Base-by-base conservation (phyloP, 2,888 invertebrate genomes). In the Leistus spinibarbis region DNA sequence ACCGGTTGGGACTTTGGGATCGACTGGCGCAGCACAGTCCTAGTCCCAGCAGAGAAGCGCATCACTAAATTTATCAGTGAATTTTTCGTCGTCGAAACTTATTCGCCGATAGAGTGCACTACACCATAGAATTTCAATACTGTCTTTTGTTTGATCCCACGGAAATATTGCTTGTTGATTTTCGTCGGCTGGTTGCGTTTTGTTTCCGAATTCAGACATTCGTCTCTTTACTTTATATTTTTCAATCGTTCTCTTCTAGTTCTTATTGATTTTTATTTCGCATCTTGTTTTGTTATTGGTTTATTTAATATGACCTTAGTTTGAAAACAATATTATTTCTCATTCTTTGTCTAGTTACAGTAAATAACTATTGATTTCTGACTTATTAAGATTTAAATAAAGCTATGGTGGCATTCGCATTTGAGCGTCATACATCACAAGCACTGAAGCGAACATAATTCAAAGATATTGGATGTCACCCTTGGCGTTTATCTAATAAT, bases 101-200 rank as follows among this genome's bases (percentile, higher is more conserved):
- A 60, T 60, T 60, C 64, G 23, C 10, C 65, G 73, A 67, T 73
- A 67, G 62, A 73, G 67, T 73, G 73, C 67, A 73, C 17, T 10
- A 10, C 66, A 16, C 67, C 62, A 54, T 73, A 67, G 62, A 73
- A 67, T 73, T 73, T 73, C 73, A 73, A 73, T 73, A 73, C 57
- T 67, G 67, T 60, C 67, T 73, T 64, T 67, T 73, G 73, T 66
- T 73, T 73, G 73, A 73, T 73, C 73, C 67, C 53, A 5, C 22
- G 56, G 66, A 73, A 57, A 73, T 73, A 73, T 73, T 73, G 73
- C 53, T 67, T 27, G 73, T 40, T 40, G 40, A 40, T 40, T 40
- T 40, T 40, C n/a, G 3, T 40, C 40, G 7, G 40, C 40, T 73
- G 73, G 40, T 67, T 60, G 60, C 67, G 66, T 67, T 73, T 62